Evolutionary conservation across 1,140 invertebrate species (phyloP), one percentile per base, ranked within the genome.

Genomic region (Heliconius congener): DNA sequence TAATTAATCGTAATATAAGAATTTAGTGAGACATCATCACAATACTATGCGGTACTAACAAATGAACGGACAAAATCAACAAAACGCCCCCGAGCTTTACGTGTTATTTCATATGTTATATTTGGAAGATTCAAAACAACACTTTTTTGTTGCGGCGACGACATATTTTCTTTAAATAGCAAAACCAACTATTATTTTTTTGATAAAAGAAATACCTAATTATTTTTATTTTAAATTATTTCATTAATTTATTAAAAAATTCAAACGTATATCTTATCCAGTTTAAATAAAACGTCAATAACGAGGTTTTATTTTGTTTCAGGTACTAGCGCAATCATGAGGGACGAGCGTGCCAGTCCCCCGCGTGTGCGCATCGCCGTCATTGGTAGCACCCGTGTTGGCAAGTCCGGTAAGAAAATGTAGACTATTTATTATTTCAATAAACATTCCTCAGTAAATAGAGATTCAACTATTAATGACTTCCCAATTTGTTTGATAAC

Each of bases 371-470:
- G 96, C 80, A 96, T 97, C 80, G 96, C 96, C 30, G 96, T 97
- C 75, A 95, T 97, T 79, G 97, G 96, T 71, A 96, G 96, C 90
- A 96, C 96, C 60, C 95, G 96, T 90, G 97, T 97, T 82, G 96
- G 97, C 84, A 97, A 97, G 95, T 97, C 96, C 89, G 97, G 96
- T 97, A 95, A 95, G 94, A 75, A 57, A 42, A 23, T n/a, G 19
- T 74, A 30, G 42, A 55, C 42, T 72, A 72, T 79, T 42, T 80
- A 73, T 80, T 80, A 75, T 80, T 76, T 37, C 6, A 18, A 73
- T 42, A 30, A 76, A 80, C 57, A 80, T 80, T 73, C 5, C 50
- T 52, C 16, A 52, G 50, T 52, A 52, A 19, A 52, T 19, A 19
- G 6, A 52, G 50, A n/a, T 72, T 79, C 75, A 34, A 76, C 13